Evolutionary conservation across 2,888 invertebrate species (phyloP), one percentile per base, ranked within the genome.

Genomic region (Vanessa cardui): DNA sequence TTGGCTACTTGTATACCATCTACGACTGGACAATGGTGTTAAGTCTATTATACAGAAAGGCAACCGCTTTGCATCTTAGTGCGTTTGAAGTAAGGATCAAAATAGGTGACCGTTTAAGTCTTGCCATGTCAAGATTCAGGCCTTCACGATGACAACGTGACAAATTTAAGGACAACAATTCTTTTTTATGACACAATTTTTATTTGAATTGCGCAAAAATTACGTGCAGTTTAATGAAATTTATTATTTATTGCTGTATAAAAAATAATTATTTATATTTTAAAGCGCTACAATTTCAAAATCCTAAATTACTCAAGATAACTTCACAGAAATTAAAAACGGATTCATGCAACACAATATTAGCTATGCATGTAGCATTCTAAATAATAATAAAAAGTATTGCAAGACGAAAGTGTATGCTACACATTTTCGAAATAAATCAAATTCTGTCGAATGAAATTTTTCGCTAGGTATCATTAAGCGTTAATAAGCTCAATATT

Each of bases 71-170:
- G 15, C 18, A 58, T 45, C 49, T 45, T 70, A 64, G 33, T 12
- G 1, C 49, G 1, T 39, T 39, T 8, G 7, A 5, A 33, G 56
- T 60, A 64, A 58, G 47, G 47, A 54, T 64, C 44, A 64, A 45
- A 59, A 66, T 68, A 58, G n/a, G 44, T 56, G 39, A 45, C 20
- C 31, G 54, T 49, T 45, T 56, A 54, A 47, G 33, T 26, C 20
- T 62, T 62, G 52, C 39, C 54, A 54, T 66, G 62, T 62, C 69
- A 69, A 69, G 66, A 66, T 49, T 64, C 26, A 66, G 52, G 66
- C 62, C 60, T 64, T 54, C 64, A 64, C 58, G 66, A 56, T 66
- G 60, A 62, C 66, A 4, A 69, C 66, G 66, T 62, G 47, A 72
- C 64, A 58, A 54, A 60, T 58, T 44, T 50, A 56, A 65, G 54